Evolutionary conservation across 2,797 vertebrate genomes (phyloP).

Genomic region (Gila robusta): DNA sequence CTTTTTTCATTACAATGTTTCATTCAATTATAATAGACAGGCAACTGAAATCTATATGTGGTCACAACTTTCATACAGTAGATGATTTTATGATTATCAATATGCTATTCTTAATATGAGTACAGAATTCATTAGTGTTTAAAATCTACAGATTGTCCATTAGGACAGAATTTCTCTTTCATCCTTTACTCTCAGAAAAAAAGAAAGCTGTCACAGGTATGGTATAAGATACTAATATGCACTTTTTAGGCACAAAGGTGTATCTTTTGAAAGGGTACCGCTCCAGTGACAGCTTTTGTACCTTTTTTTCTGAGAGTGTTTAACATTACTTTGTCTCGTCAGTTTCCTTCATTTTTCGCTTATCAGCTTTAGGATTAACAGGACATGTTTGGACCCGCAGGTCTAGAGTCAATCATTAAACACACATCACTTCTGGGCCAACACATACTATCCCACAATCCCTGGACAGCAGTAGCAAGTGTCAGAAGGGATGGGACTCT

Average conservation of each 20-base stretch:
- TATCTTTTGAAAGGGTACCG: neutral
- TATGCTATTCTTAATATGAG: too few relatives aligned
- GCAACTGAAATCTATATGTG: neutral
- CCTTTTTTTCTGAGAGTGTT: neutral
- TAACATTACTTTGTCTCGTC: neutral
- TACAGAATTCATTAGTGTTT: neutral
- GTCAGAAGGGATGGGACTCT: constrained; percentile 44
- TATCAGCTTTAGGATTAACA: constrained; percentile 58
- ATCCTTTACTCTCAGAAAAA: neutral
- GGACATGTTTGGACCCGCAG: constrained; percentile 37
- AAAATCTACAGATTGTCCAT: neutral
- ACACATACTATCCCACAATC: constrained; percentile 51
- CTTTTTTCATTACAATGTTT: neutral
- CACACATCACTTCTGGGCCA: constrained; percentile 28
- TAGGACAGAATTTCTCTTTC: neutral
- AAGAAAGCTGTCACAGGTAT: neutral
- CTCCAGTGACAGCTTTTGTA: too few relatives aligned
- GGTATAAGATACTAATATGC: neutral
- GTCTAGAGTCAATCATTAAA: constrained; percentile 64
- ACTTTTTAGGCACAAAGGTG: neutral
- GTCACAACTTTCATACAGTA: neutral
- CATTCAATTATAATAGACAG: neutral
- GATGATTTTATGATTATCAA: too few relatives aligned
- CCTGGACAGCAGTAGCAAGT: constrained; percentile 46
- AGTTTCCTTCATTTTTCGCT: constrained; percentile 3